Conservation (phyloP, 1,140 invertebrate genomes). For the Calliopsis andreniformis region DNA sequence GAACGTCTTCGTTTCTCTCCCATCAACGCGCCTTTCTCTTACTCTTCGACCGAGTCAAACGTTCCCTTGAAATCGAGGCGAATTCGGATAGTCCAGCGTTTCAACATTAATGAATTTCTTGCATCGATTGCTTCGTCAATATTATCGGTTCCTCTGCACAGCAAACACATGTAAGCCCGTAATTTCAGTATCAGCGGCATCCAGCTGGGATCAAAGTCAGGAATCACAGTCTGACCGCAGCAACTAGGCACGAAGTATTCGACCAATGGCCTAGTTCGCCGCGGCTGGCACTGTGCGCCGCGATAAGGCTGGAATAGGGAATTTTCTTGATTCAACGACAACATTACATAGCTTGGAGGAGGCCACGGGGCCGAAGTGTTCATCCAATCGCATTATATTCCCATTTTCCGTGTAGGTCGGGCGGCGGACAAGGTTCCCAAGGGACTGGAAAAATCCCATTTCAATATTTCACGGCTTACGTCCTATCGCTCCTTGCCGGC, state of each 20-base stretch:
- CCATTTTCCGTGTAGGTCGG: slow-evolving; percentile 46
- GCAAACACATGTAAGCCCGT: slow-evolving; percentile 1
- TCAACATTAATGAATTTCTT: slow-evolving; percentile 4
- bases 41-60: not conserved
- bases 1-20: not conserved
- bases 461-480: slow-evolving; percentile 70
- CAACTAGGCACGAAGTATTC: not conserved
- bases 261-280: not conserved
- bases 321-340: slow-evolving; percentile 17
- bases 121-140: slow-evolving; percentile 36
- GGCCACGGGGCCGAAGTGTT: slow-evolving; percentile 6
- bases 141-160: slow-evolving; percentile 3
- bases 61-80: not conserved
- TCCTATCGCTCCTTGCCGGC: slow-evolving; percentile 59
- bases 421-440: not conserved
- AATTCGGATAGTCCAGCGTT: slow-evolving; percentile 29
- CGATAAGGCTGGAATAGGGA: slow-evolving; percentile 8
- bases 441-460: slow-evolving; percentile 62
- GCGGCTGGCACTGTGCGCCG: not conserved
- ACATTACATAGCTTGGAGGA: not conserved
- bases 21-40: not conserved
- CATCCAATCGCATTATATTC: slow-evolving; percentile 59
- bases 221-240: slow-evolving; percentile 1
- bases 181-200: slow-evolving; percentile 26
- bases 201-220: slow-evolving; percentile 10